A percentile compares a stretch with the other conserved stretches of the same genome.
Evolutionary conservation across 1,140 invertebrate genomes (phyloP).

Genomic region (Lordiphosa mommai): DNA sequence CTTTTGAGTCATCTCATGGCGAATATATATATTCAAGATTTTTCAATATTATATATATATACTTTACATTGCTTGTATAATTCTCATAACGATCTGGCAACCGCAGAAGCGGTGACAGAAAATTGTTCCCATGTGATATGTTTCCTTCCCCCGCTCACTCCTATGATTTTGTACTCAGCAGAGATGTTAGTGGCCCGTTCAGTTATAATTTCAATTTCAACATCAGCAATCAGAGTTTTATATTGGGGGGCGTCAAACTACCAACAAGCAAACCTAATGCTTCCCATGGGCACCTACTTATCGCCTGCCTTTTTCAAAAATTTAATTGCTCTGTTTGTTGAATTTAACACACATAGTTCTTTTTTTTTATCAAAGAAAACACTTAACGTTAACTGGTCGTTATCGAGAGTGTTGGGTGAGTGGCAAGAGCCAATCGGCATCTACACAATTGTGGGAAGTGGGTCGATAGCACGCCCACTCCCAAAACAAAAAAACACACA

Average conservation of each 20-base stretch:
- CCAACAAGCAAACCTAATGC: slow-evolving; percentile 25
- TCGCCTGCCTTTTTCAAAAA: slow-evolving; percentile 17
- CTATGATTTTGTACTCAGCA: too few species aligned
- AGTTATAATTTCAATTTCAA: slow-evolving; percentile 7
- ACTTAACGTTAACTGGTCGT: slow-evolving; percentile 43
- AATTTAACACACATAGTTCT: slow-evolving; percentile 17
- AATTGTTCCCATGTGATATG: slow-evolving; percentile 28
- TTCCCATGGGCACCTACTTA: slow-evolving; percentile 51
- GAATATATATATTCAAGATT: too few species aligned
- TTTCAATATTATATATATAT: too few species aligned
- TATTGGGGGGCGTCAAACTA: slow-evolving; percentile 46
- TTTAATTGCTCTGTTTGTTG: slow-evolving; percentile 16
- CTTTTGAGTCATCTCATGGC: too few species aligned
- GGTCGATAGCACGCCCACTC: slow-evolving; percentile 28
- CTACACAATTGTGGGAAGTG: slow-evolving; percentile 39
- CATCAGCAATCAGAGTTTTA: slow-evolving; percentile 26
- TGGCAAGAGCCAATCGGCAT: slow-evolving; percentile 42
- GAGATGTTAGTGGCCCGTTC: too few species aligned
- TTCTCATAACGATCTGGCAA: too few species aligned
- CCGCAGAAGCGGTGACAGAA: too few species aligned
- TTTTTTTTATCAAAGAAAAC: slow-evolving; percentile 46
- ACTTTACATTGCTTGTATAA: too few species aligned
- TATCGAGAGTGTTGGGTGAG: slow-evolving; percentile 22
- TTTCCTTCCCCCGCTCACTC: background rate
- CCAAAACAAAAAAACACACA: slow-evolving; percentile 3